Percentiles rank a stretch among this genome's conserved stretches.
phyloP scores from a whole-genome alignment of 1,140 invertebrate genomes.

The Agrypnia vestita region DNA sequence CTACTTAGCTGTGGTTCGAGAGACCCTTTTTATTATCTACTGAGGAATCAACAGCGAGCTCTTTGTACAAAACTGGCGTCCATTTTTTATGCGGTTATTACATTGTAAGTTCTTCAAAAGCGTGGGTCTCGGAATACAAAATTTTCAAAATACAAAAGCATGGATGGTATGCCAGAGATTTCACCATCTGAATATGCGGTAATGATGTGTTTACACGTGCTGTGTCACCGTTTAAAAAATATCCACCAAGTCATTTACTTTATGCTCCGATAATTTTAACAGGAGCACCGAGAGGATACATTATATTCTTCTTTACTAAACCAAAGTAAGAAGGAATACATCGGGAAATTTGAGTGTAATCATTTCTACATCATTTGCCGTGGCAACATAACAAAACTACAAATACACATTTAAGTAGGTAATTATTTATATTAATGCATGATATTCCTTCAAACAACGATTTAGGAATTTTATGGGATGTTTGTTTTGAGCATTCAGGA shows the following conservation, averaged over 20 bases:
- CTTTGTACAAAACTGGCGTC: slow-evolving; percentile 26
- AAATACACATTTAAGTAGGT: not conserved
- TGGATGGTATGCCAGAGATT: slow-evolving; percentile 47
- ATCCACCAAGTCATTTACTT: slow-evolving; percentile 18
- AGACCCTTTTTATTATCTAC: slow-evolving; percentile 9
- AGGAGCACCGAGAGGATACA: slow-evolving; percentile 43
- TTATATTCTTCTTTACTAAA: slow-evolving; percentile 22
- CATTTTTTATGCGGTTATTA: not conserved
- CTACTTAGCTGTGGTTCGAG: slow-evolving; percentile 27
- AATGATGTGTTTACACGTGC: slow-evolving; percentile 44
- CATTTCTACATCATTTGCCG: no score
- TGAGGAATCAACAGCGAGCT: not conserved
- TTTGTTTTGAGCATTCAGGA: slow-evolving; percentile 35
- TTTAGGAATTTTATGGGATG: slow-evolving; percentile 35
- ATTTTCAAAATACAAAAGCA: slow-evolving; percentile 18
- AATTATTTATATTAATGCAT: no score
- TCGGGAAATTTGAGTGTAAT: not conserved
- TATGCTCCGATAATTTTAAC: not conserved
- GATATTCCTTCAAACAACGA: slow-evolving; percentile 38
- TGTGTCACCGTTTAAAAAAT: slow-evolving; percentile 31
- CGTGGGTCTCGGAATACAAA: slow-evolving; percentile 11
- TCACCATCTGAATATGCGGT: slow-evolving; percentile 56
- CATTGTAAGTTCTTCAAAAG: slow-evolving; percentile 15
- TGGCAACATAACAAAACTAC: not conserved
- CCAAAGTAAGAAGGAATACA: slow-evolving; percentile 47